Conservation (phyloP, 2,113 vertebrate genomes). For the Catharus minimus region DNA sequence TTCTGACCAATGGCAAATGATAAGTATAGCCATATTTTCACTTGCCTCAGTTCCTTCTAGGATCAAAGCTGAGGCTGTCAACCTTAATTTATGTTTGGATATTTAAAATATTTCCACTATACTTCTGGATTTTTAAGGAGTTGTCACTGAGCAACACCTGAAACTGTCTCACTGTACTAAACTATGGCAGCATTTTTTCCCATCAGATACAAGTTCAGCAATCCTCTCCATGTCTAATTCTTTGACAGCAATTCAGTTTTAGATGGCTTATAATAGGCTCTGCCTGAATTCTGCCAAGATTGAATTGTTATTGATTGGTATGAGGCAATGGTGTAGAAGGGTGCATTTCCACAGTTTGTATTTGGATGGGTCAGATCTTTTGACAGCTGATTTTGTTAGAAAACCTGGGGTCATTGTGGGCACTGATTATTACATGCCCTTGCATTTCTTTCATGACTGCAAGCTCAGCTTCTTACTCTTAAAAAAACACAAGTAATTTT, state of each 20-base stretch:
- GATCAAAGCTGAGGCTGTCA: background rate
- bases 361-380: constrained; percentile 46
- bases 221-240: constrained; percentile 32
- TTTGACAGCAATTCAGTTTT: constrained; percentile 48
- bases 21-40: background rate
- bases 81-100: background rate
- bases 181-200: constrained; percentile 8
- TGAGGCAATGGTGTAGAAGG: constrained; percentile 41
- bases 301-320: constrained; percentile 57
- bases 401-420: constrained; percentile 4
- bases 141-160: background rate
- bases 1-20: background rate
- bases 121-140: constrained; percentile 6
- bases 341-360: constrained; percentile 40
- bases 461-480: constrained; percentile 29
- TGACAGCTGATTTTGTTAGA: constrained; percentile 59
- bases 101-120: constrained; percentile 6
- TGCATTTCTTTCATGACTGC: constrained; percentile 24
- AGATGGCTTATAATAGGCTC: constrained; percentile 19
- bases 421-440: constrained; percentile 41
- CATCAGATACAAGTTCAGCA: background rate
- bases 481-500: background rate
- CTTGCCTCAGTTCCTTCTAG: background rate
- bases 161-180: background rate
- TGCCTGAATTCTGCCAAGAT: constrained; percentile 49